Conservation (phyloP, 2,113 vertebrate species). For the Calypte anna region DNA sequence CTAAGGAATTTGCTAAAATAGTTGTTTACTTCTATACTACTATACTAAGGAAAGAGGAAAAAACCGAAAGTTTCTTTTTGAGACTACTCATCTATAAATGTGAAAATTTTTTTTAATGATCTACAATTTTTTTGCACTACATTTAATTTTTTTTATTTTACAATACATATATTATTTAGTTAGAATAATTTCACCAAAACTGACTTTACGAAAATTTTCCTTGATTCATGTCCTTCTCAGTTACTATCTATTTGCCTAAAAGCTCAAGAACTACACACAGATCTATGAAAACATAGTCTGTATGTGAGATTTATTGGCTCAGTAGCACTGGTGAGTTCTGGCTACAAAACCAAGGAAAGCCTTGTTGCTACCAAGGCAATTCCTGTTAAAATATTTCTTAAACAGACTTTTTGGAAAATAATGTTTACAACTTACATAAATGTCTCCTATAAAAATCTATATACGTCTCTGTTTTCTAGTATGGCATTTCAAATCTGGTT, state of each 20-base stretch:
- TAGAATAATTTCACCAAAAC: neutral
- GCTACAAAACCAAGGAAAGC: neutral
- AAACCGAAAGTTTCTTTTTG: neutral
- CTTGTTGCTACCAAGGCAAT: neutral
- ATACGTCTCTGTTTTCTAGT: neutral
- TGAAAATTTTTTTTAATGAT: neutral
- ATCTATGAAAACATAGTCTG: neutral
- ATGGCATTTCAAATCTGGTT: neutral
- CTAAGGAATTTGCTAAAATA: too few relatives aligned
- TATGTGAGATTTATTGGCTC: neutral
- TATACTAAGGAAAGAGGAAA: neutral
- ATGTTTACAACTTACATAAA: neutral
- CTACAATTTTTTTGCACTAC: too few relatives aligned
- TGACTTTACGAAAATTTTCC: neutral
- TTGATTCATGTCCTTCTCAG: neutral
- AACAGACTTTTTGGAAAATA: neutral
- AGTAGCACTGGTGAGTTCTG: neutral
- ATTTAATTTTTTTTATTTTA: too few relatives aligned
- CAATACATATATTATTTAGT: neutral
- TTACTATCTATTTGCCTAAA: neutral
- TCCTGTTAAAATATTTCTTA: neutral
- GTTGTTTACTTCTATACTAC: neutral
- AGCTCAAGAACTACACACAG: neutral
- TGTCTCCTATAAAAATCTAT: neutral
- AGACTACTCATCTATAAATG: neutral